Base-by-base conservation (phyloP, 2,797 vertebrate genomes). In the Hylomyscus alleni region DNA sequence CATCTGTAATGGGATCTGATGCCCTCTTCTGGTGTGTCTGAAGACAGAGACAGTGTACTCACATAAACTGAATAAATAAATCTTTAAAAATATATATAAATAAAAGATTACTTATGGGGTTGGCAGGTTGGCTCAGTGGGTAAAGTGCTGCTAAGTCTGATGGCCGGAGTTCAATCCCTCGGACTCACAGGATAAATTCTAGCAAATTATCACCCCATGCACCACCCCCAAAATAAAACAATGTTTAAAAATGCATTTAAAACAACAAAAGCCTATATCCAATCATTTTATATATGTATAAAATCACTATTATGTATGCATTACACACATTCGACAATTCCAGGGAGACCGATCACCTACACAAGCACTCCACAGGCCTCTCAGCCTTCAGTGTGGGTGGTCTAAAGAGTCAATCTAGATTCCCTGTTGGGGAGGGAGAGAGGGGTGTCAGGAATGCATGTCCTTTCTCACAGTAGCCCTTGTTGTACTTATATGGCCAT, bases 401-500 rank as follows among this genome's bases (percentile, higher is more conserved):
- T 50, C 26, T 13, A 15, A 56, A 58, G 67, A 44, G 19, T 65
- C 54, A 90, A 81, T 44, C 82, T 40, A 93, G 91, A 58, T 15
- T 26, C 67, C 76, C 40, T 19, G 50, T 34, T n/a, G 62, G 34
- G 91, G 29, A 56, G 17, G 31, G 20, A 44, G 47, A 52, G 67
- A 26, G 40, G 67, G 26, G 52, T 47, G 24, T 4, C 40, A 31
- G 75, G 56, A 77, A n/a, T 8, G 52, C 69, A 69, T 34, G 40
- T 37, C 47, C 52, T 47, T 83, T 22, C 62, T 80, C 56, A 52
- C 44, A 44, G 85, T 3, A 87, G n/a, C 44, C 81, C 56, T 84
- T 52, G 56, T 44, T 91, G 81, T 92, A 65, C 24, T 65, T 85
- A 44, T 14, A 94, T 77, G 75, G 87, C 37, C 86, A 60, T 81